These are phyloP conservation scores for Rhopilema esculentum DNA, from an alignment of 30 jellyfish, hydroid and myxozoan species.

Conservation along the genomic window DNA sequence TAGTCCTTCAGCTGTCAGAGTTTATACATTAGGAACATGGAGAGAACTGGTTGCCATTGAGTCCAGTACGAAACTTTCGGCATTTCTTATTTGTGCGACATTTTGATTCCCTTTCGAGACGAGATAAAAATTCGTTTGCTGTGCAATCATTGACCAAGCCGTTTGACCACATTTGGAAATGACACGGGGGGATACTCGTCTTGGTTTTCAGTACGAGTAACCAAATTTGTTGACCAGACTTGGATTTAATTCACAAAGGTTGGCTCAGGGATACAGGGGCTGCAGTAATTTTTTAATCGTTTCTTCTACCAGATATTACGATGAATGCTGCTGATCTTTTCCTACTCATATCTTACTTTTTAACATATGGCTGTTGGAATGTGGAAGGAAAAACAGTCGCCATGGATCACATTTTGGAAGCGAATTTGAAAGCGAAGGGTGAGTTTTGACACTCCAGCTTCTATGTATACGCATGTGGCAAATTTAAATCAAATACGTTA, in stretches of 20 bases:
- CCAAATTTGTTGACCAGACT: constrained; percentile 20
- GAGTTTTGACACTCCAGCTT: constrained; percentile 8
- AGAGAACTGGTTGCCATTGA: background rate
- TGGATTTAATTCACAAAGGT: constrained; percentile 1
- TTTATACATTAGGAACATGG: background rate
- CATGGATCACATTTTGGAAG: constrained; percentile 55
- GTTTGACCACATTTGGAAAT: constrained; percentile 45
- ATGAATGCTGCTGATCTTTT: constrained; percentile 15
- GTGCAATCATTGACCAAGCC: background rate
- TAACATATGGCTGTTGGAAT: constrained; percentile 3
- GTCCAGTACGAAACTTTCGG: background rate
- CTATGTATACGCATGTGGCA: background rate
- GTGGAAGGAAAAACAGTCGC: constrained; percentile 46
- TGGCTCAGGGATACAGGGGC: background rate
- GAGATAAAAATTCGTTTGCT: background rate
- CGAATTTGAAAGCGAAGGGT: constrained; percentile 45
- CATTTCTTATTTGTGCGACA: background rate
- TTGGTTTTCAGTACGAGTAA: constrained; percentile 18
- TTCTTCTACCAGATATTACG: constrained; percentile 5
- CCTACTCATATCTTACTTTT: background rate
- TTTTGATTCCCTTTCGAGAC: background rate
- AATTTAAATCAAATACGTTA: background rate
- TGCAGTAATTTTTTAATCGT: background rate
- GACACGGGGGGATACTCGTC: constrained; percentile 61
- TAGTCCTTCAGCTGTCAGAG: background rate